Evolutionary conservation across 2,888 invertebrate genomes (phyloP).

Genomic region (Callimorpha dominula): DNA sequence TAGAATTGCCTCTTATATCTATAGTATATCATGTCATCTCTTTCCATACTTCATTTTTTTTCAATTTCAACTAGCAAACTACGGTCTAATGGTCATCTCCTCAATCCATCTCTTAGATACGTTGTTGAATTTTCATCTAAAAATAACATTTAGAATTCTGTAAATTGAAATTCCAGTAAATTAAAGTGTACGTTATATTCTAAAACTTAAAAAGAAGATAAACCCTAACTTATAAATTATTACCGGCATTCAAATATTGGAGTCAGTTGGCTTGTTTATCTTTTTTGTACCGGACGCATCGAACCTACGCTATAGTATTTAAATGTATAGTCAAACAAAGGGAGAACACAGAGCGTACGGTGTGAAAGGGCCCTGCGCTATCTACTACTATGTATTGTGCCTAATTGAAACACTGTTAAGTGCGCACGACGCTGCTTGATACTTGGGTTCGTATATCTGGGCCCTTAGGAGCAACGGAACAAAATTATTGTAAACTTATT

Average conservation of each 20-base stretch:
- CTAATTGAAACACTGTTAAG: slow-evolving; percentile 77
- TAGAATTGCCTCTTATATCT: too few relatives aligned
- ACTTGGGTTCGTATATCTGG: slow-evolving; percentile 50
- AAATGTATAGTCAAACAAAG: slow-evolving; percentile 85
- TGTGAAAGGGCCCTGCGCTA: slow-evolving; percentile 74
- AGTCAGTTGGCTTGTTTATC: slow-evolving; percentile 67
- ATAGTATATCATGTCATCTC: too few relatives aligned
- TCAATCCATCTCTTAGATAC: background rate
- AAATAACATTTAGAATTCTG: background rate
- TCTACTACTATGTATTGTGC: slow-evolving; percentile 74
- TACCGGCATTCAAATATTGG: slow-evolving; percentile 74
- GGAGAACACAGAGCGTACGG: slow-evolving; percentile 68
- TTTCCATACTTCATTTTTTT: too few relatives aligned
- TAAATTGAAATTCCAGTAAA: too few relatives aligned
- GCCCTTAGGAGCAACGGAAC: background rate
- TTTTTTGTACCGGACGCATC: slow-evolving; percentile 69
- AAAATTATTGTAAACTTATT: background rate
- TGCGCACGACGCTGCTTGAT: slow-evolving; percentile 58
- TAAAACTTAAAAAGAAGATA: slow-evolving; percentile 17
- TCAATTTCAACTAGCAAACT: too few relatives aligned
- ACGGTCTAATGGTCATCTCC: background rate
- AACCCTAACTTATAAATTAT: slow-evolving; percentile 72
- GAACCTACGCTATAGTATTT: slow-evolving; percentile 74
- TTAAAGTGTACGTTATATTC: too few relatives aligned
- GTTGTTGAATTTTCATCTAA: background rate